These are phyloP conservation scores for Tenebrio molitor DNA, from an alignment of 1,140 invertebrate genomes.

Conservation along the genomic window DNA sequence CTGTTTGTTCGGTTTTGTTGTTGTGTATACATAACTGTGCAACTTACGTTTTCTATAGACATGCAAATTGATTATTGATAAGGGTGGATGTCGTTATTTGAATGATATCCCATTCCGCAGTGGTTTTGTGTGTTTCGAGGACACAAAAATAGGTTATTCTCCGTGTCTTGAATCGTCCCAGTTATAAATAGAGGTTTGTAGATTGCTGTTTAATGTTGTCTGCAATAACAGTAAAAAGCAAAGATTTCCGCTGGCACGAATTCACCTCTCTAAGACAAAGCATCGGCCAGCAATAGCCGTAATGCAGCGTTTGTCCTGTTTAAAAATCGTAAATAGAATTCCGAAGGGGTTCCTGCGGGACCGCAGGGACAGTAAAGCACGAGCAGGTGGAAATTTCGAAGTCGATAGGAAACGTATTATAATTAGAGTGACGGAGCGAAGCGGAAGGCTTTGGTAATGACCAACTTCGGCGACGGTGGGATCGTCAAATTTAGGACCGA, in stretches of 20 bases:
- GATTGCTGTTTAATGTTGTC: too few species aligned
- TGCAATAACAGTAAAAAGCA: too few species aligned
- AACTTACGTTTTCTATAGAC: constrained; percentile 1
- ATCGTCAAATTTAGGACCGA: constrained; percentile 34
- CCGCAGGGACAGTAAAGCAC: constrained; percentile 16
- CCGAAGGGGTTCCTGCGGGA: background rate
- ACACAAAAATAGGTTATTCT: constrained; percentile 21
- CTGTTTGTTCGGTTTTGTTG: background rate
- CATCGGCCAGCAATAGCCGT: too few species aligned
- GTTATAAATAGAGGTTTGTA: too few species aligned
- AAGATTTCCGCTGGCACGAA: too few species aligned
- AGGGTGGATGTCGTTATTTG: constrained; percentile 11
- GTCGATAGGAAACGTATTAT: constrained; percentile 24
- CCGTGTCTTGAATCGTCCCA: background rate
- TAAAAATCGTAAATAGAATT: constrained; percentile 24
- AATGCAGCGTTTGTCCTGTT: background rate
- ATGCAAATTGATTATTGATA: constrained; percentile 22
- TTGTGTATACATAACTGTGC: background rate
- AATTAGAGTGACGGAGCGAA: constrained; percentile 26
- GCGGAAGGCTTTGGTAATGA: constrained; percentile 31
- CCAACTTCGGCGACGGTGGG: constrained; percentile 20
- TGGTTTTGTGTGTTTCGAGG: background rate
- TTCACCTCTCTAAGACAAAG: too few species aligned
- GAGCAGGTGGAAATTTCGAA: constrained; percentile 31
- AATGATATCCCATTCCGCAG: background rate